Evolutionary conservation across 2,113 vertebrate species (phyloP).

Genomic region (Mus spicilegus): DNA sequence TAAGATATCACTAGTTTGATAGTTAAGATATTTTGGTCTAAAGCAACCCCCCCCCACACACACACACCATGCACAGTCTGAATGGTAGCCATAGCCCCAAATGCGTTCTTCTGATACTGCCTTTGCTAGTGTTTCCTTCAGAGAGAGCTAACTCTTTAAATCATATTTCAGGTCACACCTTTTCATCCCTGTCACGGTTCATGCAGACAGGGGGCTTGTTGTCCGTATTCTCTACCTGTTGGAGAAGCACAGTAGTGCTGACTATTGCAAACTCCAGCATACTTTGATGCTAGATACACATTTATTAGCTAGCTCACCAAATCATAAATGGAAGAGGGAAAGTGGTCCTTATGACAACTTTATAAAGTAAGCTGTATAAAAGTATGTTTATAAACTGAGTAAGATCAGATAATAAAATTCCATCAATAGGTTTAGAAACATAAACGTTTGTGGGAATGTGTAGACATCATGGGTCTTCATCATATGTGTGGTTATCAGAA

Average conservation of each 20-base stretch:
- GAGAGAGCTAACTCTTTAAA: not conserved
- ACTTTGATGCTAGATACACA: accelerated
- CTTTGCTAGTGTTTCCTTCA: not conserved
- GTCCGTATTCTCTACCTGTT: not conserved
- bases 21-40: not conserved
- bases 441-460: not conserved
- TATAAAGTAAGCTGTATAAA: not conserved
- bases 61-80: not conserved
- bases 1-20: too few relatives aligned
- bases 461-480: not conserved
- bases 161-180: not conserved
- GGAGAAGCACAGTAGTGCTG: too few relatives aligned
- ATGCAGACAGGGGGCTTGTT: not conserved
- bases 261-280: not conserved
- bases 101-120: not conserved
- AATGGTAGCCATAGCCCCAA: too few relatives aligned
- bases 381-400: not conserved
- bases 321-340: not conserved
- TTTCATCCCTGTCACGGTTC: not conserved
- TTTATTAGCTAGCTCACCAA: too few relatives aligned
- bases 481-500: too few relatives aligned
- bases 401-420: not conserved
- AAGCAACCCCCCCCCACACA: not conserved
- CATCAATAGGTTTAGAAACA: not conserved
- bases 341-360: not conserved